Evolutionary conservation across 2,888 invertebrate species (phyloP).

Genomic region (Taenaris catops): DNA sequence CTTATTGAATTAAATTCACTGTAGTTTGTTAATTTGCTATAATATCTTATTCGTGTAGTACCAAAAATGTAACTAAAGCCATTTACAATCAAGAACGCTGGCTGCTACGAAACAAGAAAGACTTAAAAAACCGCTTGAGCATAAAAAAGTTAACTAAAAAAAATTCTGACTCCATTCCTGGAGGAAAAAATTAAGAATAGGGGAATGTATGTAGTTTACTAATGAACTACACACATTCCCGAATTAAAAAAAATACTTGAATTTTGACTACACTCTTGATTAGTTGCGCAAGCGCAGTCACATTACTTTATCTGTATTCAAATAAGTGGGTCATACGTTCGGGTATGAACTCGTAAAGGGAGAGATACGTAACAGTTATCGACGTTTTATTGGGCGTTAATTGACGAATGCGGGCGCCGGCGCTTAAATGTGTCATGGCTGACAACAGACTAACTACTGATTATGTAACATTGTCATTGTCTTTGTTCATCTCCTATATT

Average conservation of each 20-base stretch:
- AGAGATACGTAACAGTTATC: slow-evolving; percentile 30
- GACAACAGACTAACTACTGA: slow-evolving; percentile 24
- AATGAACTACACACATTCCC: not conserved
- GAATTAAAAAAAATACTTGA: not conserved
- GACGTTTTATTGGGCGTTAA: slow-evolving; percentile 52
- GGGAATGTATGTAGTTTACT: too few relatives aligned
- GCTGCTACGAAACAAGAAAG: too few relatives aligned
- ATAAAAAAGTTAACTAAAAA: too few relatives aligned
- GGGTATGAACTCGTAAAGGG: slow-evolving; percentile 16
- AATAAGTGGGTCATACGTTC: slow-evolving; percentile 24
- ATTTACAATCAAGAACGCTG: too few relatives aligned
- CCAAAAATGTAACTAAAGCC: too few relatives aligned
- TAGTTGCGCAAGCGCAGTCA: slow-evolving; percentile 1
- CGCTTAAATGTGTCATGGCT: slow-evolving; percentile 37
- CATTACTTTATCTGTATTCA: not conserved
- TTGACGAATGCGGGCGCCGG: slow-evolving; percentile 49
- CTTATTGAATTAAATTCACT: too few relatives aligned
- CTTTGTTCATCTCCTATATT: not conserved
- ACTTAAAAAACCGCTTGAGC: too few relatives aligned
- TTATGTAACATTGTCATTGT: slow-evolving; percentile 10
- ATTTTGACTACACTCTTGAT: too few relatives aligned
- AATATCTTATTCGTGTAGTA: too few relatives aligned
- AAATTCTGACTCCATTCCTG: too few relatives aligned
- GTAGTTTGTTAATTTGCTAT: too few relatives aligned
- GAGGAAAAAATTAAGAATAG: too few relatives aligned